phyloP scores from a whole-genome alignment of 37 sponge, comb jelly and placozoan species.

The Aphrocallistes beatrix region DNA sequence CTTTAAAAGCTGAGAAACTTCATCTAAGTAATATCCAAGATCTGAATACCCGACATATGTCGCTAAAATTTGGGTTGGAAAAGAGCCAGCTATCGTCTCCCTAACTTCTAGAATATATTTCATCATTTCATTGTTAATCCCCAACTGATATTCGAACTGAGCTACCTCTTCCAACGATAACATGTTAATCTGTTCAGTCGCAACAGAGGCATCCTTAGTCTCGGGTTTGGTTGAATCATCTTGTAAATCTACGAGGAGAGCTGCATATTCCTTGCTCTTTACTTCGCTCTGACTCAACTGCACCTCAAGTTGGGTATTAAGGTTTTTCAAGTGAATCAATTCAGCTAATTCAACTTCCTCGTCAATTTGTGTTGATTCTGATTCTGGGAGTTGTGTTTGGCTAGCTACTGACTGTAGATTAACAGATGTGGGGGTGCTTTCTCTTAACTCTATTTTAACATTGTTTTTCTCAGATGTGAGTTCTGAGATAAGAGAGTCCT shows the following conservation, averaged over 20 bases:
- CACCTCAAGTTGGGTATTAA: not conserved
- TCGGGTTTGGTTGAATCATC: not conserved
- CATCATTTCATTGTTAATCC: not conserved
- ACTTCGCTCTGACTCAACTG: not conserved
- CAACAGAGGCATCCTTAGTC: not conserved
- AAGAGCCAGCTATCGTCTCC: not conserved
- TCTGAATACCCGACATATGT: not conserved
- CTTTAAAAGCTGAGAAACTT: not conserved
- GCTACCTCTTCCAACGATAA: not conserved
- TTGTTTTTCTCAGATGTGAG: not conserved
- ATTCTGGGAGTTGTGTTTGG: not conserved
- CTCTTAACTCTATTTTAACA: not conserved
- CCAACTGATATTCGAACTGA: not conserved
- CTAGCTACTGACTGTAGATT: not conserved
- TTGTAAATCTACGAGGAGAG: not conserved
- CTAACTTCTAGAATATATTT: not conserved
- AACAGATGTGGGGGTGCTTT: not conserved
- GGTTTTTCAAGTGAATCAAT: not conserved
- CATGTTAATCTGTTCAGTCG: not conserved
- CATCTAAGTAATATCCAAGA: not conserved
- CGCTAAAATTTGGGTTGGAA: not conserved
- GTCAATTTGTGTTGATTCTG: not conserved
- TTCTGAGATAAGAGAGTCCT: not conserved
- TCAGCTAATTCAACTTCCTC: not conserved
- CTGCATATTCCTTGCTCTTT: not conserved